These are phyloP conservation scores for Diploscapter pachys DNA, from an alignment of 1,140 invertebrate species.

Conservation along the genomic window DNA sequence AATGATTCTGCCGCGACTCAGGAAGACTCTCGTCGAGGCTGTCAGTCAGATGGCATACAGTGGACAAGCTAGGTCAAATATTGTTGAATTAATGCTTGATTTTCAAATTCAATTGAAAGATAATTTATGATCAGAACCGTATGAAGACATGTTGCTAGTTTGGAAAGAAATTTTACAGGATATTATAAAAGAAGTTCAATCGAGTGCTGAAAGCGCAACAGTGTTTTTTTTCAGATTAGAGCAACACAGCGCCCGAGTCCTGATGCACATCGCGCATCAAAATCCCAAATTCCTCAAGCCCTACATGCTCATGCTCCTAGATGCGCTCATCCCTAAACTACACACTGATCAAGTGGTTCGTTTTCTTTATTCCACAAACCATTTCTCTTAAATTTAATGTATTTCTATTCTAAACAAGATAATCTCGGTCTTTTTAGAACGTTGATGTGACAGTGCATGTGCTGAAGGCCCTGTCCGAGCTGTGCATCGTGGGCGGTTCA, in stretches of 20 bases:
- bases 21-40: slow-evolving; percentile 77
- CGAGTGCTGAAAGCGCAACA: no score
- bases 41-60: slow-evolving; percentile 47
- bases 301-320: slow-evolving; percentile 92
- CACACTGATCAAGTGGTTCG: slow-evolving; percentile 19
- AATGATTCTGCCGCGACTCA: slow-evolving; percentile 90
- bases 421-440: slow-evolving; percentile 59
- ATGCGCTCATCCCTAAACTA: slow-evolving; percentile 61
- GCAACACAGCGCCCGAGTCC: slow-evolving; percentile 88
- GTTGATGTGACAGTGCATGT: slow-evolving; percentile 86
- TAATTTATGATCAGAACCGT: no score
- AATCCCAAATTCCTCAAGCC: slow-evolving; percentile 87
- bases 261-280: slow-evolving; percentile 87
- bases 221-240: slow-evolving; percentile 66
- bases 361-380: no score
- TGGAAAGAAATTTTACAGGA: no score
- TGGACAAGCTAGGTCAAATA: slow-evolving; percentile 16
- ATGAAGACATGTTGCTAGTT: no score
- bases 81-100: background rate
- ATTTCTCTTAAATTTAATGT: no score
- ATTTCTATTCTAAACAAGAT: background rate
- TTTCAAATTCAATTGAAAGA: background rate
- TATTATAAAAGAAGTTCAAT: no score
- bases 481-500: slow-evolving; percentile 81
- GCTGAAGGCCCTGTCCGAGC: slow-evolving; percentile 83